Conservation (phyloP, 2,113 vertebrate species). For the Atractosteus spatula region DNA sequence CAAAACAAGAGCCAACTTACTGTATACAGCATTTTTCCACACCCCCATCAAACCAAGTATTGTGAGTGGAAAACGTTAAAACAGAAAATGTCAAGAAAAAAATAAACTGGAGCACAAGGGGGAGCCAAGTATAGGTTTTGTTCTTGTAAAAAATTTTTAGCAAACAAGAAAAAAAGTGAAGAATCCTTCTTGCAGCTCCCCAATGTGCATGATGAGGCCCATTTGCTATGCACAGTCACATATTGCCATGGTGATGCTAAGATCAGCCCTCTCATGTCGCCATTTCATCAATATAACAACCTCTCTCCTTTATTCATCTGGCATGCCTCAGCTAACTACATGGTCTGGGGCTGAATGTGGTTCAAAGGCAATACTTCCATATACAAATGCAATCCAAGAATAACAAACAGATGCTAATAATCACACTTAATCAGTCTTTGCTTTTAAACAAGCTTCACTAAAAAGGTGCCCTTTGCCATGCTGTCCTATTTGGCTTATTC, state of each 20-base stretch:
- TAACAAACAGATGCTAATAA: too few relatives aligned
- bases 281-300: constrained; percentile 10
- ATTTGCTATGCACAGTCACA: constrained; percentile 11
- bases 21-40: too few relatives aligned
- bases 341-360: not conserved
- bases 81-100: too few relatives aligned
- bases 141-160: not conserved
- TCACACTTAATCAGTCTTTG: too few relatives aligned
- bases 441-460: too few relatives aligned
- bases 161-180: not conserved
- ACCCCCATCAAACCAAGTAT: too few relatives aligned
- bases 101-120: not conserved
- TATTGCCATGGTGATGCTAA: constrained; percentile 8
- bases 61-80: too few relatives aligned
- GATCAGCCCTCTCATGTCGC: not conserved
- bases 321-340: not conserved
- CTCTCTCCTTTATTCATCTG: not conserved
- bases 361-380: too few relatives aligned
- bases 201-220: not conserved
- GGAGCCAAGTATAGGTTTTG: not conserved
- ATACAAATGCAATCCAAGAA: too few relatives aligned
- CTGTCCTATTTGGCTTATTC: too few relatives aligned
- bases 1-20: too few relatives aligned
- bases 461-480: too few relatives aligned
- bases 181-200: not conserved